Percentiles rank a stretch among this genome's conserved stretches.
These are phyloP conservation scores for Epirrhoe alternata DNA, from an alignment of 2,888 invertebrate genomes.

Conservation along the genomic window DNA sequence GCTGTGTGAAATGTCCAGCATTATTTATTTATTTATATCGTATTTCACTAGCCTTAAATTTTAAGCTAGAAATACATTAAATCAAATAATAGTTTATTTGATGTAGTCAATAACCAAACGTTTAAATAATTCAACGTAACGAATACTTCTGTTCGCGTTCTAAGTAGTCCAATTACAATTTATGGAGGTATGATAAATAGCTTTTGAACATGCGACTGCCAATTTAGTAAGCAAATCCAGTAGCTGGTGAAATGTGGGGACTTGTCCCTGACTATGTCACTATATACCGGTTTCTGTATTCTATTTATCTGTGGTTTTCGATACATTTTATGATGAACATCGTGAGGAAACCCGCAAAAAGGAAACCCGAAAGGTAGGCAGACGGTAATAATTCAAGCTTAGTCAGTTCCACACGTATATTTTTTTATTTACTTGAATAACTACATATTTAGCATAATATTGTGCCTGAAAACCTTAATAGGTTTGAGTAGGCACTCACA, in stretches of 20 bases:
- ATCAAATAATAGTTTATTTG: conserved; percentile 23
- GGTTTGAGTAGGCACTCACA: no score
- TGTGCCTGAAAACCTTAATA: no score
- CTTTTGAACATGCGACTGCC: conserved; percentile 42
- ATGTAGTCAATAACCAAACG: conserved; percentile 25
- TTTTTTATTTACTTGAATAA: no score
- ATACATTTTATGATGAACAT: no score
- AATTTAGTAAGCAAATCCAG: conserved; percentile 6
- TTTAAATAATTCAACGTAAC: conserved; percentile 34
- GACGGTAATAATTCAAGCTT: no score
- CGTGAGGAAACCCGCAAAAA: no score
- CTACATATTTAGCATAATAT: no score
- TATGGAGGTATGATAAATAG: conserved; percentile 44
- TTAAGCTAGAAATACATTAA: background rate
- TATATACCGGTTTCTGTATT: background rate
- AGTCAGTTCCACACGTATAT: no score
- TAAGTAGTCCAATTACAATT: conserved; percentile 48
- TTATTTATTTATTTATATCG: no score
- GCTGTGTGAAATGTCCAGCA: no score
- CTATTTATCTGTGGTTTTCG: background rate
- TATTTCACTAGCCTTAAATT: no score
- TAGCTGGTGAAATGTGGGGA: background rate
- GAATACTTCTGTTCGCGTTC: conserved; percentile 38
- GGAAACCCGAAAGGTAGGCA: no score
- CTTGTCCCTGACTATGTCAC: background rate